These are phyloP conservation scores for Lordiphosa stackelbergi DNA, from an alignment of 1,140 invertebrate species.

Conservation along the genomic window DNA sequence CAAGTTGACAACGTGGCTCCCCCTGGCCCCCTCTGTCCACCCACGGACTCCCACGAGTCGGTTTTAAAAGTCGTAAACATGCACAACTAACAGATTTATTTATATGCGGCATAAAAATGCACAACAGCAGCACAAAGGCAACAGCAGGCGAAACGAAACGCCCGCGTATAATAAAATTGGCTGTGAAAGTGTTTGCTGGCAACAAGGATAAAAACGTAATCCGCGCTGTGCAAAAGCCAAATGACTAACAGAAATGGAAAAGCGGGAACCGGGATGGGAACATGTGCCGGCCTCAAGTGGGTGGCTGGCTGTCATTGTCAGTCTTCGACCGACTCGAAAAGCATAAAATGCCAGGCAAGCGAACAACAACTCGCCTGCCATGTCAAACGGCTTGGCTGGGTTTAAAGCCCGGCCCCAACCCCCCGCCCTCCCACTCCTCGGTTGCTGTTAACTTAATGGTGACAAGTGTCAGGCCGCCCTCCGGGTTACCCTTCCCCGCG, in stretches of 20 bases:
- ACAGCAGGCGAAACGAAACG: slow-evolving; percentile 42
- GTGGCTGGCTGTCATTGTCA: slow-evolving; percentile 48
- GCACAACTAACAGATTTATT: slow-evolving; percentile 76
- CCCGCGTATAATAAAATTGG: slow-evolving; percentile 71
- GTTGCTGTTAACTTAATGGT: slow-evolving; percentile 72
- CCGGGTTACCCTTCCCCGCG: slow-evolving; percentile 6
- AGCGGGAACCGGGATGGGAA: slow-evolving; percentile 13
- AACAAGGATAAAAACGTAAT: slow-evolving; percentile 73
- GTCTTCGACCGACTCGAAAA: slow-evolving; percentile 74
- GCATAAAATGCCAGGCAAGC: slow-evolving; percentile 52
- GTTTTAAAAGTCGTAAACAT: slow-evolving; percentile 75
- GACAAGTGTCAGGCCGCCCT: slow-evolving; percentile 54
- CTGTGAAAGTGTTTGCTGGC: slow-evolving; percentile 70
- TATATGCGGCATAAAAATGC: slow-evolving; percentile 75
- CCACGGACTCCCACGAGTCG: slow-evolving; percentile 30
- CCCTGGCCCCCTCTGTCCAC: too few relatives aligned
- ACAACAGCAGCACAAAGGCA: slow-evolving; percentile 37
- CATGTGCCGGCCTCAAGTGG: slow-evolving; percentile 32
- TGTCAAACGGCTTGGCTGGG: slow-evolving; percentile 63
- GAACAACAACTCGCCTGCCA: slow-evolving; percentile 44
- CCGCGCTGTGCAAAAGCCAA: slow-evolving; percentile 65
- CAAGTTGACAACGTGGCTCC: slow-evolving; percentile 40
- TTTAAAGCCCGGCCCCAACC: slow-evolving; percentile 44
- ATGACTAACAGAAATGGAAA: slow-evolving; percentile 63
- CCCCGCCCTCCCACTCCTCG: slow-evolving; percentile 5